These are phyloP conservation scores for Diaprepes abbreviatus DNA, from an alignment of 2,888 invertebrate genomes.

Conservation along the genomic window DNA sequence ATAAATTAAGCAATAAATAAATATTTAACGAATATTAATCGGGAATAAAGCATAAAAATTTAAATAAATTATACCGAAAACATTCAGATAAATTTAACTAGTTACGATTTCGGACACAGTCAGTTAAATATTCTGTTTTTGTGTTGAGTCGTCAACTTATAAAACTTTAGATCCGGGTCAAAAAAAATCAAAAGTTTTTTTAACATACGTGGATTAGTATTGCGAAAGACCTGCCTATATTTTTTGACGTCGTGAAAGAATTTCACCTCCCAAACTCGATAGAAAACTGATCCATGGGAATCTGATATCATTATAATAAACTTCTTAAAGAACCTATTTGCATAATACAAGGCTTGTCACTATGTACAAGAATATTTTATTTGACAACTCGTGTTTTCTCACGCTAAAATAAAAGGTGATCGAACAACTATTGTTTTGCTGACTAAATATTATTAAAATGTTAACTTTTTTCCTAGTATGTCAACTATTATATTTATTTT, in stretches of 20 bases:
- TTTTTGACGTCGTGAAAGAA: background rate
- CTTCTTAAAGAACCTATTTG: background rate
- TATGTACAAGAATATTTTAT: slow-evolving; percentile 5
- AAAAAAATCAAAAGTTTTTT: too few relatives aligned
- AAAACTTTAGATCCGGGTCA: too few relatives aligned
- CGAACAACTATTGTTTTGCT: slow-evolving; percentile 1
- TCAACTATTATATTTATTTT: background rate
- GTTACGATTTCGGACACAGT: too few relatives aligned
- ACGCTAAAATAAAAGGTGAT: slow-evolving; percentile 11
- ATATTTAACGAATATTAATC: background rate
- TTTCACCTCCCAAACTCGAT: background rate
- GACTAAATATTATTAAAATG: background rate
- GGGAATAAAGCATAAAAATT: background rate
- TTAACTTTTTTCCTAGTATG: background rate
- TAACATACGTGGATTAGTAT: too few relatives aligned
- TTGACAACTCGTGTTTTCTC: slow-evolving; percentile 6
- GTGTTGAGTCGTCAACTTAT: too few relatives aligned
- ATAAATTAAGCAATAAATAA: slow-evolving; percentile 1
- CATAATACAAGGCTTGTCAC: slow-evolving; percentile 12
- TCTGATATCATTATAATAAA: slow-evolving; percentile 2
- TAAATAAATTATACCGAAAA: too few relatives aligned
- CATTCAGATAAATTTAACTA: too few relatives aligned
- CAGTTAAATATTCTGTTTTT: too few relatives aligned
- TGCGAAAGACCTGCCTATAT: too few relatives aligned
- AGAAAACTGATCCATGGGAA: slow-evolving; percentile 1